These are phyloP conservation scores for Armadillidium nasatum DNA, from an alignment of 1,140 invertebrate genomes.

Conservation along the genomic window DNA sequence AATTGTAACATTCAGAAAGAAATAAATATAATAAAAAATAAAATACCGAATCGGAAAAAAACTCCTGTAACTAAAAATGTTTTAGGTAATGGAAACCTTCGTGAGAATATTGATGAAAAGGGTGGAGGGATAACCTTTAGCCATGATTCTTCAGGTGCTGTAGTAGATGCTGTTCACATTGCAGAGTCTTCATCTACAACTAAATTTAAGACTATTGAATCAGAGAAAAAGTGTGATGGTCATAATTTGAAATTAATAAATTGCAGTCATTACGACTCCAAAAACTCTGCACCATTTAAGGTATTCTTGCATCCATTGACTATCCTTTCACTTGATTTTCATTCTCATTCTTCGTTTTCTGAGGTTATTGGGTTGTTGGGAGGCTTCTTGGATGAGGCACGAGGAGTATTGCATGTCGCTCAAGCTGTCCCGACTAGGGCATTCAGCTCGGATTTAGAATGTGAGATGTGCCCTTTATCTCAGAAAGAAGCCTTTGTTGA, in stretches of 20 bases:
- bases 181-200: constrained; percentile 47
- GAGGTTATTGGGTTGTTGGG: constrained; percentile 71
- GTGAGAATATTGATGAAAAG: constrained; percentile 19
- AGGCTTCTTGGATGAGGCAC: constrained; percentile 52
- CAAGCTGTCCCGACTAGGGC: constrained; percentile 58
- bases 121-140: constrained; percentile 61
- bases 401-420: constrained; percentile 50
- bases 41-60: neutral
- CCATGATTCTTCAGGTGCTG: constrained; percentile 57
- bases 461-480: constrained; percentile 71
- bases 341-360: constrained; percentile 61
- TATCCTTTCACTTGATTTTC: constrained; percentile 62
- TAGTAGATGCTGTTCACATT: constrained; percentile 51
- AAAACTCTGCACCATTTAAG: constrained; percentile 57
- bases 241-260: constrained; percentile 52
- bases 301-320: constrained; percentile 58
- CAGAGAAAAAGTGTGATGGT: constrained; percentile 38
- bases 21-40: neutral
- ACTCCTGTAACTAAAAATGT: neutral
- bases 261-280: constrained; percentile 55
- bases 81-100: neutral
- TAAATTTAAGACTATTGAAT: constrained; percentile 24
- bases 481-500: constrained; percentile 56
- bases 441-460: constrained; percentile 61
- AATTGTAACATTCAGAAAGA: neutral